Conservation (phyloP, 2,113 vertebrate genomes). For the Silurus meridionalis region DNA sequence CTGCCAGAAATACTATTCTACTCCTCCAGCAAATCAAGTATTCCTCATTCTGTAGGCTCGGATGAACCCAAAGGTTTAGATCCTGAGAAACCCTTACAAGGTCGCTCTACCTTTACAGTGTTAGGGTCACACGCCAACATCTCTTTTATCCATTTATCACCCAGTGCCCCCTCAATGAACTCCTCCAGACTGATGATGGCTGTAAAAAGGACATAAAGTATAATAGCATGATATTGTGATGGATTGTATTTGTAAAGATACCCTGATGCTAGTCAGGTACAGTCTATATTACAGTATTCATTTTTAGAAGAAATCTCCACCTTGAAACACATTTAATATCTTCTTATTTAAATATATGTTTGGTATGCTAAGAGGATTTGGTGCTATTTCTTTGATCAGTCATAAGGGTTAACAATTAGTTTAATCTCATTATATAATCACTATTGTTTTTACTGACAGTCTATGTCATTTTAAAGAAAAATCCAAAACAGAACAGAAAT, state of each 20-base stretch:
- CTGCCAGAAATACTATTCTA: not conserved
- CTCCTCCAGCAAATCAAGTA: not conserved
- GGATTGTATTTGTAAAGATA: not conserved
- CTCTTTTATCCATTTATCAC: constrained; percentile 73
- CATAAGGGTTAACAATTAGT: not conserved
- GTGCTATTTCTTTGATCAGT: not conserved
- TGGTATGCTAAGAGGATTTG: not conserved
- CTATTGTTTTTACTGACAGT: not conserved
- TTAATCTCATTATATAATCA: not conserved
- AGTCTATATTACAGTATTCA: not conserved
- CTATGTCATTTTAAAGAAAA: not conserved
- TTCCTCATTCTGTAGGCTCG: not conserved
- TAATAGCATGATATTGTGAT: not conserved
- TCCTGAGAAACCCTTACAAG: constrained; percentile 48
- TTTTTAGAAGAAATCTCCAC: not conserved
- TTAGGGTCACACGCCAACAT: constrained; percentile 75
- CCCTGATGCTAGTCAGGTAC: not conserved
- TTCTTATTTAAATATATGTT: not conserved
- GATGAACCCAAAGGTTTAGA: constrained; percentile 19
- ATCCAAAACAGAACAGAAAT: not conserved
- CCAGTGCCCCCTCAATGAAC: constrained; percentile 70
- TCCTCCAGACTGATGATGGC: constrained; percentile 74
- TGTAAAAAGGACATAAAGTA: constrained; percentile 29
- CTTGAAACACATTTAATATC: not conserved
- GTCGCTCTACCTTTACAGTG: constrained; percentile 66